These are phyloP conservation scores for Hartigia nigra DNA, from an alignment of 2,888 invertebrate genomes.

Conservation along the genomic window DNA sequence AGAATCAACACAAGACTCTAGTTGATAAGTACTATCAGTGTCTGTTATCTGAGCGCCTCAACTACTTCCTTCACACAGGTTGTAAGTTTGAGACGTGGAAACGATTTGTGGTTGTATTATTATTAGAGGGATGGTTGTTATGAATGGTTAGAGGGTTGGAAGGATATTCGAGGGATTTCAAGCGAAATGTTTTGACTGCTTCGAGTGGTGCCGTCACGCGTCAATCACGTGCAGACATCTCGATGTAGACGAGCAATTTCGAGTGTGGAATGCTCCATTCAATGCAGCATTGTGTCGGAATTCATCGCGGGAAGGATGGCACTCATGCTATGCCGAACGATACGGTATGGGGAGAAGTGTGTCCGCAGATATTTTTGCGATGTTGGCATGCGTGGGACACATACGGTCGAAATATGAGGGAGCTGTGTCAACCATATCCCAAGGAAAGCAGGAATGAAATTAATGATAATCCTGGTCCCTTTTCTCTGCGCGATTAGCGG, in stretches of 20 bases:
- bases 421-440: background rate
- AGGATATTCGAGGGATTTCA: constrained; percentile 14
- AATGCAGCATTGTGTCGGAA: constrained; percentile 14
- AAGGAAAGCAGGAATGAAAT: constrained; percentile 28
- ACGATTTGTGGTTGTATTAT: background rate
- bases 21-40: background rate
- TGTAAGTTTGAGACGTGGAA: background rate
- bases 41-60: background rate
- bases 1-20: background rate
- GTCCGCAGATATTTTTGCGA: constrained; percentile 37
- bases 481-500: constrained; percentile 50
- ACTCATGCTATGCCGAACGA: background rate
- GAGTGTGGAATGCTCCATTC: constrained; percentile 32
- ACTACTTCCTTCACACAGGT: background rate
- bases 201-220: constrained; percentile 57
- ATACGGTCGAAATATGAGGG: constrained; percentile 5
- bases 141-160: background rate
- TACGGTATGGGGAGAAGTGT: background rate
- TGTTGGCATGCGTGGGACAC: constrained; percentile 29
- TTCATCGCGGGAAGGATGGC: constrained; percentile 11
- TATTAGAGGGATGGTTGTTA: background rate
- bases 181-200: constrained; percentile 59
- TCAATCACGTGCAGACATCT: constrained; percentile 55
- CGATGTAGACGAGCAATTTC: constrained; percentile 56
- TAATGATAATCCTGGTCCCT: constrained; percentile 43